Evolutionary conservation across 2,113 vertebrate species (phyloP).

Genomic region (Calidris pygmaea): DNA sequence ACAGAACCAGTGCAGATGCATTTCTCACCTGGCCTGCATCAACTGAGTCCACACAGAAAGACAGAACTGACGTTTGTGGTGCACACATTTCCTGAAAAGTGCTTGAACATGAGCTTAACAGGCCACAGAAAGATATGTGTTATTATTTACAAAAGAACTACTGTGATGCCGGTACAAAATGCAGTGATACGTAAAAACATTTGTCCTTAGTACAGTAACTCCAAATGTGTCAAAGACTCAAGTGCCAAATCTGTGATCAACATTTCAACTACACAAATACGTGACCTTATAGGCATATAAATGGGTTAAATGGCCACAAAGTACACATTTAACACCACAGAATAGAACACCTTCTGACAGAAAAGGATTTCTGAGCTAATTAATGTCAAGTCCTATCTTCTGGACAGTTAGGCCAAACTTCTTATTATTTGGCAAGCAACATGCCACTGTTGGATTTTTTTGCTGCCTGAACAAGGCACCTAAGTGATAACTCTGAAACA

Average conservation of each 20-base stretch:
- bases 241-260: not conserved
- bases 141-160: not conserved
- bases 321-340: not conserved
- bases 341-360: not conserved
- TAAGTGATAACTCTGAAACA: not conserved
- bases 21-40: not conserved
- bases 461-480: not conserved
- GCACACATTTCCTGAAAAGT: not conserved
- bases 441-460: not conserved
- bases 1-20: not conserved
- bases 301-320: not conserved
- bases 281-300: not conserved
- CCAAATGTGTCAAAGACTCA: not conserved
- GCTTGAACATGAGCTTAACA: not conserved
- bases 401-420: not conserved
- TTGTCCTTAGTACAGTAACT: not conserved
- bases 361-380: not conserved
- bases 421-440: not conserved
- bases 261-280: not conserved
- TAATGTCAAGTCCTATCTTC: not conserved
- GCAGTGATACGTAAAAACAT: not conserved
- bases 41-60: not conserved
- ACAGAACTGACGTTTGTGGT: not conserved
- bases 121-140: not conserved
- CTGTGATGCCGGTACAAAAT: accelerated